Evolutionary conservation across 2,797 vertebrate species (phyloP).

Genomic region (Acipenser transmontanus): DNA sequence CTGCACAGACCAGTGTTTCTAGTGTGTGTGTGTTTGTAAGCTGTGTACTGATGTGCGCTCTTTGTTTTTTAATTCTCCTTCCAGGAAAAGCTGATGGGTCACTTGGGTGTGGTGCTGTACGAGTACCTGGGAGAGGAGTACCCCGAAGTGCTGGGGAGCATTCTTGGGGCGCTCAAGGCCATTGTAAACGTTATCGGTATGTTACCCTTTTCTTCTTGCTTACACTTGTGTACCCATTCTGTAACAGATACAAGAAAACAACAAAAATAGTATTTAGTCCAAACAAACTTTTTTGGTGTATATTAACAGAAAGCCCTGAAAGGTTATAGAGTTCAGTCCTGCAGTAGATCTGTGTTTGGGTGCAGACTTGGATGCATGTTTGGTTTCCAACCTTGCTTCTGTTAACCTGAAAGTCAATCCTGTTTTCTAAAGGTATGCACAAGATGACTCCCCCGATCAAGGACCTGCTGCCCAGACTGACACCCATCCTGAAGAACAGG

Average conservation of each 20-base stretch:
- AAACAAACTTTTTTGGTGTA: background rate
- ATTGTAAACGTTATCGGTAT: constrained; percentile 97
- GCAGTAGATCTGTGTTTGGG: background rate
- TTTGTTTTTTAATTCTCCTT: constrained; percentile 3
- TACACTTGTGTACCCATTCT: no score
- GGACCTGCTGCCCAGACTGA: constrained; percentile 90
- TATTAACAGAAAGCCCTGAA: no score
- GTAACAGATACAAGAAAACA: no score
- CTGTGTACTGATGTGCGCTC: background rate
- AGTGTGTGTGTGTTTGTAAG: background rate
- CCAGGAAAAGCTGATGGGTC: constrained; percentile 98
- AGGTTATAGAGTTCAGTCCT: no score
- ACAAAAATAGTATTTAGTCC: constrained; percentile 17
- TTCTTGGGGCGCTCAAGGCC: constrained; percentile 93
- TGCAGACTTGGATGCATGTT: background rate
- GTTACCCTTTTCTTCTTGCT: constrained; percentile 24
- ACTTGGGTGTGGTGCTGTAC: constrained; percentile 95
- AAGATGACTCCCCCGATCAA: constrained; percentile 99
- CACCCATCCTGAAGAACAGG: constrained; percentile 96
- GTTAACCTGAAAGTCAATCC: background rate
- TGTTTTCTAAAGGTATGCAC: constrained; percentile 79
- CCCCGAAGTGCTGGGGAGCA: constrained; percentile 95
- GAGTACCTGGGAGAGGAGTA: constrained; percentile 98
- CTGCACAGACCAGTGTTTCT: background rate
- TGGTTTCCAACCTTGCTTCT: background rate